Evolutionary conservation across 2,888 invertebrate species (phyloP).

Genomic region (Hemaris fuciformis): DNA sequence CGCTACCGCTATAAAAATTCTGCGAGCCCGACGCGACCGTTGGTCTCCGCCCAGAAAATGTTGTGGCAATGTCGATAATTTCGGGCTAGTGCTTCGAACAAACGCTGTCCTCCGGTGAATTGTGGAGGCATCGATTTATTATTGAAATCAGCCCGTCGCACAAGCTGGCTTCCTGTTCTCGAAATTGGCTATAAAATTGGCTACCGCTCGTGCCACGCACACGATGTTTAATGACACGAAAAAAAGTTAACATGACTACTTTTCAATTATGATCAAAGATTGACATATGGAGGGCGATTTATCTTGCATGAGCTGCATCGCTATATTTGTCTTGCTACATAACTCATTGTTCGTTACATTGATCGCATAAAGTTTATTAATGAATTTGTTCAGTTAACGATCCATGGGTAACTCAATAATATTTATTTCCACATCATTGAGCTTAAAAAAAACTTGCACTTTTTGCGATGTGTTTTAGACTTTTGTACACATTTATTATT

Average conservation of each 20-base stretch:
- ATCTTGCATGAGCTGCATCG: slow-evolving; percentile 27
- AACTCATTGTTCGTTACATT: neutral
- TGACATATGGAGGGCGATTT: slow-evolving; percentile 59
- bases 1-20: slow-evolving; percentile 67
- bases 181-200: slow-evolving; percentile 77
- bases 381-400: neutral
- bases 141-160: slow-evolving; percentile 74
- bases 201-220: slow-evolving; percentile 67
- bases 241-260: slow-evolving; percentile 57
- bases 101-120: slow-evolving; percentile 60
- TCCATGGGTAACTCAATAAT: neutral
- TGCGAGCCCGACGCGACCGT: slow-evolving; percentile 59
- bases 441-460: neutral
- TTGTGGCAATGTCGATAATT: slow-evolving; percentile 72
- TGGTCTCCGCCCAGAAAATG: slow-evolving; percentile 63
- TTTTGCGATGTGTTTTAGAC: neutral
- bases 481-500: too few species aligned
- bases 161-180: slow-evolving; percentile 65
- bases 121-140: slow-evolving; percentile 75
- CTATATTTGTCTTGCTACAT: slow-evolving; percentile 2
- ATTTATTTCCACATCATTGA: neutral
- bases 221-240: slow-evolving; percentile 63
- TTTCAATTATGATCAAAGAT: slow-evolving; percentile 69
- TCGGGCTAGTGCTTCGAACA: slow-evolving; percentile 59
- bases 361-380: neutral